Base-by-base conservation (phyloP, 1,140 invertebrate genomes). In the Venustaconcha ellipsiformis region DNA sequence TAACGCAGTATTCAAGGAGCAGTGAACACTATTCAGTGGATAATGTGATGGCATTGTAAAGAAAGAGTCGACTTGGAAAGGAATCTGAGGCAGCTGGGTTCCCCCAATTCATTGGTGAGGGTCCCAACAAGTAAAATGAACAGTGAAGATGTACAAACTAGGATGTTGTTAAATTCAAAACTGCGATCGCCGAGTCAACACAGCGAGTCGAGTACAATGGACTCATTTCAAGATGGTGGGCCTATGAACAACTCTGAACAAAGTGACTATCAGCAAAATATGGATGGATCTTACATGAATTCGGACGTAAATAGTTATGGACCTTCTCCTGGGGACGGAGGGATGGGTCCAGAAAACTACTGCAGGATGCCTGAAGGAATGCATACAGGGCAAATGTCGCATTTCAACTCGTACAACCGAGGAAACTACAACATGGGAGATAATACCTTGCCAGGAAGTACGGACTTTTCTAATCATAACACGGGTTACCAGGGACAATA, bases 141-240 rank as follows among this genome's bases (percentile, higher is more conserved):
- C 55, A 65, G 69, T 26, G 60, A 66, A 71, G 74, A 80, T 80
- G 74, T 68, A 66, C 76, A 74, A 71, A 78, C 74, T 72, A 64
- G 74, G 64, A 66, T 77, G 68, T 78, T 81, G 71, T 72, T 79
- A 70, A 81, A 71, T 67, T 78, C 76, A 64, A 84, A 85, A 71
- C 74, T 82, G 55, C 79, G 81, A 79, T 80, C 82, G 55, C 80
- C 78, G 57, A 84, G 74, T 67, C 78, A 82, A 71, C 71, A 76
- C 56, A 69, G 78, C 76, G 81, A 83, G 72, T 68, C 74, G 64
- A 84, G 83, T 81, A 84, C 84, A 85, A 87, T 87, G 84, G 84
- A 86, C 79, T 84, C 83, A 70, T 84, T 86, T 81, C 87, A 88
- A 88, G 84, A 88, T 88, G 86, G 86, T 80, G 86, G 85, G 77